Percentiles rank a stretch among this genome's conserved stretches.
Evolutionary conservation across 1,140 invertebrate genomes (phyloP).

Genomic region (Aphelenchoides avenae): DNA sequence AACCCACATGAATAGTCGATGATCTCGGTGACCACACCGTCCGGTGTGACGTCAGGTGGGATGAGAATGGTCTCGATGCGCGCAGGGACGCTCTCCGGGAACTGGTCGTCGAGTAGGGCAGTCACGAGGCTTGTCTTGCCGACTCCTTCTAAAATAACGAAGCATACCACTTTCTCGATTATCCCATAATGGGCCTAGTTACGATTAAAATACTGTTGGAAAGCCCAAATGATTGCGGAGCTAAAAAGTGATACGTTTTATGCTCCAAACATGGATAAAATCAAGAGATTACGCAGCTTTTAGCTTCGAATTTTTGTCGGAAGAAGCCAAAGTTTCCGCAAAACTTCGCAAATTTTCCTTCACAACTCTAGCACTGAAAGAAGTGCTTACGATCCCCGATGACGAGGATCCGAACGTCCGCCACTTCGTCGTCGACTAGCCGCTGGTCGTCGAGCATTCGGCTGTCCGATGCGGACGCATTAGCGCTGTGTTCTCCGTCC

Average conservation of each 20-base stretch:
- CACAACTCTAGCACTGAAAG: no score
- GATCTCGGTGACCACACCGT: conserved; percentile 51
- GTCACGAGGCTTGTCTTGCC: conserved; percentile 54
- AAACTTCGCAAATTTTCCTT: conserved; percentile 1
- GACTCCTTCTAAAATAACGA: conserved; percentile 45
- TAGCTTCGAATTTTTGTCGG: conserved; percentile 9
- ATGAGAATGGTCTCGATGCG: conserved; percentile 48
- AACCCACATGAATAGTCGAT: conserved; percentile 49
- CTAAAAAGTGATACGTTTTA: no score
- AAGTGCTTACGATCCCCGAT: conserved; percentile 39
- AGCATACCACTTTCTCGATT: no score
- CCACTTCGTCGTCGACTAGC: conserved; percentile 36
- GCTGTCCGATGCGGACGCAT: no score
- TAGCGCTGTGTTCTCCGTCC: no score
- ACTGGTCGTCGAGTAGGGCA: conserved; percentile 47
- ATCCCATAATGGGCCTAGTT: no score
- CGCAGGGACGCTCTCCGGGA: conserved; percentile 45
- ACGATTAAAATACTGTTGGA: no score
- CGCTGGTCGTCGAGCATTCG: no score
- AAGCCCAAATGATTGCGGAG: no score
- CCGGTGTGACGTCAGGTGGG: conserved; percentile 51
- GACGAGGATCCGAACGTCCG: conserved; percentile 48
- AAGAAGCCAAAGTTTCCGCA: conserved; percentile 3
- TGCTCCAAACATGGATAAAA: no score
- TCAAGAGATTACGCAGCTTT: no score